Base-by-base conservation (phyloP, 2,113 vertebrate genomes). In the Uria lomvia region DNA sequence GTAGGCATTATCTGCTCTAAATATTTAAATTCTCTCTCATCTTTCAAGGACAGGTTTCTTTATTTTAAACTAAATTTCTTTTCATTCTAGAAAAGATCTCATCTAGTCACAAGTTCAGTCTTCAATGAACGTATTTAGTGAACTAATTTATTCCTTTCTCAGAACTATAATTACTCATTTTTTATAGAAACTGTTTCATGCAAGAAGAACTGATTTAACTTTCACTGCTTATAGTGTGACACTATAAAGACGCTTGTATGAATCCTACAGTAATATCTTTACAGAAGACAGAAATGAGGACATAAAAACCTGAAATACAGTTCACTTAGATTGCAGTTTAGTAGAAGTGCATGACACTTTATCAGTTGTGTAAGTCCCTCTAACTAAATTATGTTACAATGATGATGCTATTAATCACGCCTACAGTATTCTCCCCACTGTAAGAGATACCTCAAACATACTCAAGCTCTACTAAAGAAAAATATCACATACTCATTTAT, bases 341-440 rank as follows among this genome's bases (percentile, higher is more conserved):
- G 96, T 91, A 95, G 62, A 97, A 97, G 89, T 93, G 90, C 94
- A 87, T 94, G 96, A 97, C 95, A 97, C 94, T 90, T 90, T 96
- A 95, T 96, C 96, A 94, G 95, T 95, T 97, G 94, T 92, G 58
- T 88, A 96, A 96, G 90, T 96, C 94, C 74, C 96, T 94, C 96
- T 97, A 93, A 98, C 79, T 96, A 98, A 98, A 98, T 98, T 97
- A 95, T 81, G 94, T 95, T 98, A 82, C 92, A 73, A 16, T 92
- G 97, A 97, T 90, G 94, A 89, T 86, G 90, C 88, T 88, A 97
- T 98, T 97, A 96, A 96, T 96, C 91, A 92, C 60, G 86, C 71
- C 79, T 87, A 91, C 42, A 47, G 59, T 60, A 94, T 85, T 95
- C 59, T 80, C 56, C 82, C 56, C 92, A 66, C 94, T 62, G 7